A percentile compares a stretch with the other conserved stretches of the same genome.
These are phyloP conservation scores for Hydrolagus colliei DNA, from an alignment of 2,797 vertebrate genomes.

Conservation along the genomic window DNA sequence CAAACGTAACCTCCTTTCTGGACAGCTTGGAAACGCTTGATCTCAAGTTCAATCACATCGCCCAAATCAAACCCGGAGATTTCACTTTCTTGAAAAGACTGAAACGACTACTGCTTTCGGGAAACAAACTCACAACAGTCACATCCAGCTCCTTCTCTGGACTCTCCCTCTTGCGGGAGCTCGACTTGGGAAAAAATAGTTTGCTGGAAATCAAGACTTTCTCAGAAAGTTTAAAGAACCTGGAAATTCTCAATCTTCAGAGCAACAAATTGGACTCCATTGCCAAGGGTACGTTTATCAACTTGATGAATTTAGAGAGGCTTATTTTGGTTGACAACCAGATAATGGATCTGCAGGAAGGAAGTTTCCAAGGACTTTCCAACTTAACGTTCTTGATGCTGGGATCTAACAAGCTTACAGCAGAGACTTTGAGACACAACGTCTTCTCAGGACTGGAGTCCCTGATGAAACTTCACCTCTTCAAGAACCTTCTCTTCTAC, in stretches of 20 bases:
- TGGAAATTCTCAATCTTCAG: constrained; percentile 43
- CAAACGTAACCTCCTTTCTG: constrained; percentile 41
- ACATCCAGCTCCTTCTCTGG: constrained; percentile 43
- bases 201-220: constrained; percentile 43
- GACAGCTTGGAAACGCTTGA: constrained; percentile 45
- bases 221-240: constrained; percentile 39
- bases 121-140: constrained; percentile 45
- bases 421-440: rapidly evolving
- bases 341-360: constrained; percentile 32
- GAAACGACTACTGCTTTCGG: constrained; percentile 40
- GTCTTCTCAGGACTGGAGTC: constrained; percentile 43
- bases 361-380: constrained; percentile 42
- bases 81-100: constrained; percentile 48
- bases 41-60: constrained; percentile 51
- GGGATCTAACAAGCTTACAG: constrained; percentile 40
- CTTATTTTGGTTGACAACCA: constrained; percentile 48
- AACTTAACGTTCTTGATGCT: constrained; percentile 43
- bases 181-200: constrained; percentile 44
- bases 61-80: constrained; percentile 39
- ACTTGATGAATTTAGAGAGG: constrained; percentile 40
- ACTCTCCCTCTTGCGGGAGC: constrained; percentile 40
- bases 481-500: constrained; percentile 48
- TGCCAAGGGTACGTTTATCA: constrained; percentile 33
- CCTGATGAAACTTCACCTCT: constrained; percentile 47
- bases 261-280: constrained; percentile 43